These are phyloP conservation scores for Hozukius guyotensis DNA, from an alignment of 2,797 vertebrate species.

Conservation along the genomic window DNA sequence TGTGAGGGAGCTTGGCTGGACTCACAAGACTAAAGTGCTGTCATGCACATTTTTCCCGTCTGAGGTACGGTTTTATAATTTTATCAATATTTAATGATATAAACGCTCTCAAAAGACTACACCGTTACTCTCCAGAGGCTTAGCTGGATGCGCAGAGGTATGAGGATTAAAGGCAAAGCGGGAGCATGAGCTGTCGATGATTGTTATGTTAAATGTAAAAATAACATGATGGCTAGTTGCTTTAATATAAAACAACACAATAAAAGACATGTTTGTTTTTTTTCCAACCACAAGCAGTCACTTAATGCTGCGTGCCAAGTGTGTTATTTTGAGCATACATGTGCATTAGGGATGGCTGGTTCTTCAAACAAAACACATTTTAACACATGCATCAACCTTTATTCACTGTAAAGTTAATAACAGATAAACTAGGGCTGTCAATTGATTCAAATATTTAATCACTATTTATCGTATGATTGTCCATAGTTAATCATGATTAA, in stretches of 20 bases:
- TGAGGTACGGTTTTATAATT: slow-evolving; percentile 50
- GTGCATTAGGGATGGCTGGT: not conserved
- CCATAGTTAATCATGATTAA: too few species aligned
- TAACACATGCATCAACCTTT: not conserved
- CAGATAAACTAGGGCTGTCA: not conserved
- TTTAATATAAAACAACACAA: not conserved
- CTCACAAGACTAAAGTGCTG: slow-evolving; percentile 43
- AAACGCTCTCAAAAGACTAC: slow-evolving; percentile 53
- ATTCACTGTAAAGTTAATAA: not conserved
- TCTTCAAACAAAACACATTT: not conserved
- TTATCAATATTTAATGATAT: slow-evolving; percentile 67
- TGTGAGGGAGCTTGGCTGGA: slow-evolving; percentile 39
- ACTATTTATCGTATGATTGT: too few species aligned
- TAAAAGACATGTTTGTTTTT: not conserved
- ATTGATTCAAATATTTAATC: too few species aligned
- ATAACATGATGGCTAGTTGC: not conserved
- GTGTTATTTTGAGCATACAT: not conserved
- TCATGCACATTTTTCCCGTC: slow-evolving; percentile 31
- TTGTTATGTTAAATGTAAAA: slow-evolving; percentile 1
- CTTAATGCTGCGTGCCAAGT: not conserved
- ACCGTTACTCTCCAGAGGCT: slow-evolving; percentile 33
- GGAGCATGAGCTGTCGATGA: not conserved
- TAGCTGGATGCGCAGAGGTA: slow-evolving; percentile 25
- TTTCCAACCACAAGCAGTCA: not conserved
- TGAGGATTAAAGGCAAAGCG: slow-evolving; percentile 12